Base-by-base conservation (phyloP, 30 jellyfish, hydroid and myxozoan species). In the Cassiopea andromeda region DNA sequence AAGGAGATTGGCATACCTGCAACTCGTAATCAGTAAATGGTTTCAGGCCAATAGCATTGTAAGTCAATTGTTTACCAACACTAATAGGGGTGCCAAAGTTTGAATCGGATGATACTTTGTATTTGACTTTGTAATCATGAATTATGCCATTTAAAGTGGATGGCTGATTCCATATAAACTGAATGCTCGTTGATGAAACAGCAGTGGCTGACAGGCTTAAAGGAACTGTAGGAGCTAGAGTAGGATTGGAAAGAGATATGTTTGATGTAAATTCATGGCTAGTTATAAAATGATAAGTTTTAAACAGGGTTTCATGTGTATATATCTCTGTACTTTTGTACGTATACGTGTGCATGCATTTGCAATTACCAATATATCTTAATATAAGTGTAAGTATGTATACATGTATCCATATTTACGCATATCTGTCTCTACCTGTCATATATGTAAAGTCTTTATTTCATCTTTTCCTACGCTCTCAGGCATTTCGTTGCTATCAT, bases 121-220 rank as follows among this genome's bases (percentile, higher is more conserved):
- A 69, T 57, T 85, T 64, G 75, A 91, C 78, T 49, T 47, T 60
- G 82, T 91, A 91, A 54, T 17, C 78, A 73, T 86, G 87, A 60
- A 91, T 76, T 77, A 84, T 80, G 7, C 97, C 97, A 77, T 91
- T 84, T 14, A 77, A 18, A 1, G 83, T 60, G 15, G 90, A 46
- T 61, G 97, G 97, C 16, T 44, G 83, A 14, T 19, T 43, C 97
- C 97, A 91, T 1, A 77, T 75, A 38, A 83, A 50, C n/a, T 50
- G 60, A 49, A 85, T 78, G 17, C 60, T 43, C 9, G 89, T 77
- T 38, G 91, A 38, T 2, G 97, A 84, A n/a, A 49, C 76, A 2
- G 87, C 73, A 15, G 73, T 47, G 1, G 78, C 92, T 9, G 82
- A 27, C 18, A 85, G 60, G 27, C 44, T 46, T 43, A 75, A 7